Evolutionary conservation across 2,888 invertebrate genomes (phyloP), one percentile per base, ranked within the genome.

Genomic region (Glomeris marginata): DNA sequence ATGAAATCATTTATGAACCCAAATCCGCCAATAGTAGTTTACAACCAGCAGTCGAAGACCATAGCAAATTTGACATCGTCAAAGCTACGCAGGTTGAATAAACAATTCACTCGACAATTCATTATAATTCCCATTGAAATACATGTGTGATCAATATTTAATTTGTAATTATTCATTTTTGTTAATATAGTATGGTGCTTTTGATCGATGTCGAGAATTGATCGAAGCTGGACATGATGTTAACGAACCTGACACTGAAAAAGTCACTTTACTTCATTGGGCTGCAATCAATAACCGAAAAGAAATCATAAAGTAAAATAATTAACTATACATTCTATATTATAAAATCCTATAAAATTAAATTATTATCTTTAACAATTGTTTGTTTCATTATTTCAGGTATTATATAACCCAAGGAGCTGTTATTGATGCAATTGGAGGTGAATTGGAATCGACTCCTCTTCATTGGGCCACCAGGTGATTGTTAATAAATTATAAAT

Each of bases 261-360:
- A 91, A 45, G 95, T 98, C 49, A 92, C 94, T 2, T 71, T 98
- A 46, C 72, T 98, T n/a, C 98, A 98, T 67, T 98, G 98, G 98
- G 97, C 97, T 36, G 85, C 97, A 16, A 98, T 98, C 63, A 98
- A 98, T 69, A 97, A 97, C 72, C 76, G 95, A 50, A 77, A 80
- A 57, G 91, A 95, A 61, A 85, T 97, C 59, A 87, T 94, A 51
- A 78, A 80, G 68, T 70, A 57, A 56, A 60, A 45, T n/a, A 16
- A 35, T n/a, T n/a, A n/a, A n/a, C n/a, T 8, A 28, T 28, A 28
- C 28, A 28, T 28, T 28, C 8, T 28, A 28, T n/a, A n/a, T n/a
- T n/a, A n/a, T n/a, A n/a, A n/a, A n/a, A n/a, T n/a, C n/a, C n/a
- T n/a, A n/a, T n/a, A n/a, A n/a, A n/a, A n/a, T n/a, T n/a, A n/a